A percentile compares a stretch with the other conserved stretches of the same genome.
Evolutionary conservation across 2,113 vertebrate genomes (phyloP).

Genomic region (Poecilia latipinna): DNA sequence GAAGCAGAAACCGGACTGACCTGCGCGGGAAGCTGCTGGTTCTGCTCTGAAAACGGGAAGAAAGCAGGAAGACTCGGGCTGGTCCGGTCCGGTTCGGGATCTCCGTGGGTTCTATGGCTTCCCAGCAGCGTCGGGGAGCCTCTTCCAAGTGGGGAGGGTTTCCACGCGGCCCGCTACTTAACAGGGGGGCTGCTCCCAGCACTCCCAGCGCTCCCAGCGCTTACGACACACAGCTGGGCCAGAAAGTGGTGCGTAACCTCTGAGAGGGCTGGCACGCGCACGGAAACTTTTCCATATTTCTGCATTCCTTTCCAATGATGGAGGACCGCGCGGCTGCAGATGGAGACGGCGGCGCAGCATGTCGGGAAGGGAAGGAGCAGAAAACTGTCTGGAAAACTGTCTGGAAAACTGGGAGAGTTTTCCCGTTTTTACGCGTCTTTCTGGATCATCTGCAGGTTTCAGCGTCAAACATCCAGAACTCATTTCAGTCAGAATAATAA

Average conservation of each 20-base stretch:
- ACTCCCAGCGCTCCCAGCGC: slow-evolving; percentile 81
- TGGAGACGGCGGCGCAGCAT: slow-evolving; percentile 10
- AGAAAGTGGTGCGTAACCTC: slow-evolving; percentile 80
- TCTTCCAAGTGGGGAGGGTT: slow-evolving; percentile 88
- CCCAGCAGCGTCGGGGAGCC: slow-evolving; percentile 70
- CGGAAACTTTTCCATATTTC: slow-evolving; percentile 84
- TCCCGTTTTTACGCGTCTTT: not conserved
- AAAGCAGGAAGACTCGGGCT: slow-evolving; percentile 4
- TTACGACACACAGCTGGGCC: slow-evolving; percentile 88
- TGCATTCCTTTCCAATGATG: slow-evolving; percentile 91
- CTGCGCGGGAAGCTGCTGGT: slow-evolving; percentile 14
- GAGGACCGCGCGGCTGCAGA: slow-evolving; percentile 54
- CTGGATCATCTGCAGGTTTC: not conserved
- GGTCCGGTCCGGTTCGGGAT: slow-evolving; percentile 13
- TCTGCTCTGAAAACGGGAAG: not conserved
- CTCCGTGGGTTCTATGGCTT: slow-evolving; percentile 43
- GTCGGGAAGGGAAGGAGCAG: not conserved
- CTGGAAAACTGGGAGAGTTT: not conserved
- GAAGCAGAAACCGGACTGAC: slow-evolving; percentile 39
- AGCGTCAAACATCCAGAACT: not conserved
- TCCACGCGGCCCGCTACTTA: slow-evolving; percentile 89
- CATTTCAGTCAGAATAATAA: not conserved
- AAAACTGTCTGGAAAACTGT: not conserved
- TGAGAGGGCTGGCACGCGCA: slow-evolving; percentile 23
- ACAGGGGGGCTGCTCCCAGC: slow-evolving; percentile 90